Conservation (phyloP, 2,113 vertebrate species). For the Cisticola juncidis region DNA sequence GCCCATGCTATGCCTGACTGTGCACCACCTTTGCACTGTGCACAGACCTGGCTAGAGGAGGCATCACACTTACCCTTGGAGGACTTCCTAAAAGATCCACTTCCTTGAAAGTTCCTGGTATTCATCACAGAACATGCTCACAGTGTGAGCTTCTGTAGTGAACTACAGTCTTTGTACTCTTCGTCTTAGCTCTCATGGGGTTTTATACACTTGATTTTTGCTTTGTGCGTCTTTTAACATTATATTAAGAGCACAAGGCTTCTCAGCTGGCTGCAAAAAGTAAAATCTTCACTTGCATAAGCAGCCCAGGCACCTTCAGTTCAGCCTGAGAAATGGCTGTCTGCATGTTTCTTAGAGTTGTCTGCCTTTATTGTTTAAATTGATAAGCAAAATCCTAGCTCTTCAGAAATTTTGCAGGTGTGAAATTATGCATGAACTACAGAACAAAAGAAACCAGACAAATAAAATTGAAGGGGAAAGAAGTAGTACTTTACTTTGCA, state of each 20-base stretch:
- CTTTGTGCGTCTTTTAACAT: neutral
- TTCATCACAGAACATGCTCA: neutral
- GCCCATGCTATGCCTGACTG: neutral
- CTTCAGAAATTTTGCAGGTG: neutral
- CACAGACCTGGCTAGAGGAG: neutral
- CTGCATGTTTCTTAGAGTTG: neutral
- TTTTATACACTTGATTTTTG: neutral
- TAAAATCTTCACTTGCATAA: neutral
- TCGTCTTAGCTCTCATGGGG: neutral
- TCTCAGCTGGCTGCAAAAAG: neutral
- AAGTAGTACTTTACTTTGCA: neutral
- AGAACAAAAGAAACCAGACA: neutral
- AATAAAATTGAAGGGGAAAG: neutral
- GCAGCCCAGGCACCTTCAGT: neutral
- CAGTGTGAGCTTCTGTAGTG: neutral
- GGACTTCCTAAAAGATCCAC: neutral
- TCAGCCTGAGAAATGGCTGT: neutral
- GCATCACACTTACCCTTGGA: neutral
- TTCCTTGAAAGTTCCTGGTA: neutral
- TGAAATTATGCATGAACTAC: constrained; percentile 10
- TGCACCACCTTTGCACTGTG: neutral
- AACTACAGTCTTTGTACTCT: neutral
- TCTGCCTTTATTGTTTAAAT: neutral
- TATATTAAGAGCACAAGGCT: neutral
- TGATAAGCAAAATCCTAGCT: neutral